phyloP scores from a whole-genome alignment of 35 echinoderm and acorn worm species.

The Apostichopus japonicus region DNA sequence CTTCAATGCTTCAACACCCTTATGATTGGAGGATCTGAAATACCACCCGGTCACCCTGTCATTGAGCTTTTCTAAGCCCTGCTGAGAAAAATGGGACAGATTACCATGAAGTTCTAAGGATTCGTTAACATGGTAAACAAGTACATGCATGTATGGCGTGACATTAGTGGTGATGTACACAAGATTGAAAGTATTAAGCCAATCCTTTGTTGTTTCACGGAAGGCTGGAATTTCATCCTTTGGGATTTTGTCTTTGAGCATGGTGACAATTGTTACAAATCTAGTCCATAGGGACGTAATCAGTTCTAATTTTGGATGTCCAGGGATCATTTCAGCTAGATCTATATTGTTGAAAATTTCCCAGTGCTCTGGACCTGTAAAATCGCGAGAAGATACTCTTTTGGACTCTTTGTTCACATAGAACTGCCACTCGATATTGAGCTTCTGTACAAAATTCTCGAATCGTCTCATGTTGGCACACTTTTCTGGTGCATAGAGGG shows the following conservation, averaged over 20 bases:
- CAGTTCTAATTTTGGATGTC: slow-evolving; percentile 16
- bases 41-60: slow-evolving; percentile 12
- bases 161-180: neutral
- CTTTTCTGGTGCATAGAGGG: neutral
- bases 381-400: neutral
- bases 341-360: slow-evolving; percentile 7
- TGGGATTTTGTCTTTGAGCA: neutral
- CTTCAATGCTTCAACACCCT: neutral
- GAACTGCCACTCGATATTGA: slow-evolving; percentile 25
- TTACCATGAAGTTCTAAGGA: slow-evolving; percentile 2
- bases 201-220: neutral
- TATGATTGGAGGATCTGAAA: slow-evolving; percentile 7
- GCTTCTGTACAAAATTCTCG: neutral
- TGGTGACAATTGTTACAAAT: neutral
- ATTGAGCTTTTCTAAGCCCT: slow-evolving; percentile 20
- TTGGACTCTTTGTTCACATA: slow-evolving; percentile 5
- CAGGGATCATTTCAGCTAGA: slow-evolving; percentile 24
- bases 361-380: slow-evolving; percentile 6
- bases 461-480: neutral
- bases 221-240: neutral
- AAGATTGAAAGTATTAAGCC: neutral
- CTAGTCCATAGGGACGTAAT: neutral
- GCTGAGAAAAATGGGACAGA: slow-evolving; percentile 6
- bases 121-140: neutral
- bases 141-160: slow-evolving; percentile 16